Evolutionary conservation across 2,888 invertebrate genomes (phyloP), one percentile per base, ranked within the genome.

Genomic region (Brassicogethes aeneus): DNA sequence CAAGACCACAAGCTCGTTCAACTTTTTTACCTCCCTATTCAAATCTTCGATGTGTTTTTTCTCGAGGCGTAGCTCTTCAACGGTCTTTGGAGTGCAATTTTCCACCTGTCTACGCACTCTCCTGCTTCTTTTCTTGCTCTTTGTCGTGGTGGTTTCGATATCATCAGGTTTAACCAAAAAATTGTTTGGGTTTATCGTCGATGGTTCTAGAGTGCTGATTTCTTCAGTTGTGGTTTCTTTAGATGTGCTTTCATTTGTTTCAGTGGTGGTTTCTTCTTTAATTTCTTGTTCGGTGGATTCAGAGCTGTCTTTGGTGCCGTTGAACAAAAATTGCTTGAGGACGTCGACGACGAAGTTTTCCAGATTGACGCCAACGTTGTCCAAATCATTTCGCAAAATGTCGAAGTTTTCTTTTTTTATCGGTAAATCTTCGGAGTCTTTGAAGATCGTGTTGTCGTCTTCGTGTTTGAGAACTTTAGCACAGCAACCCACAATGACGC

Each of bases 11-110:
- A 66, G 42, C 15, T 60, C 54, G 37, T 60, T 52, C 2, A 67
- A 38, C 49, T 65, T 63, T 16, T 48, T 47, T 3, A 67, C 49
- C 54, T 67, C 65, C 13, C 50, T 42, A 47, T 54, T 58, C 29
- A 64, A 46, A 7, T 57, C 53, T 17, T 51, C 47, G 14, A 61
- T 51, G 34, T 57, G 53, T 32, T 50, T 36, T 2, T 40, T 36
- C 41, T 54, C 53, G n/a, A 44, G 2, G 8, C 23, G 30, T 5
- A 44, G 42, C 42, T 52, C 49, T 13, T 41, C 16, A 29, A 40
- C 16, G 2, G 42, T 36, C 15, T 46, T 45, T 15, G 37, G 15
- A 15, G 40, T 35, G 36, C 44, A 46, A 16, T 42, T 15, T 7
- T 7, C 3, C 5, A 23, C 23, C 10, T 23, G 23, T 10, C 23